These are phyloP conservation scores for Lepisosteus oculatus DNA, from an alignment of 2,113 vertebrate species.

Conservation along the genomic window DNA sequence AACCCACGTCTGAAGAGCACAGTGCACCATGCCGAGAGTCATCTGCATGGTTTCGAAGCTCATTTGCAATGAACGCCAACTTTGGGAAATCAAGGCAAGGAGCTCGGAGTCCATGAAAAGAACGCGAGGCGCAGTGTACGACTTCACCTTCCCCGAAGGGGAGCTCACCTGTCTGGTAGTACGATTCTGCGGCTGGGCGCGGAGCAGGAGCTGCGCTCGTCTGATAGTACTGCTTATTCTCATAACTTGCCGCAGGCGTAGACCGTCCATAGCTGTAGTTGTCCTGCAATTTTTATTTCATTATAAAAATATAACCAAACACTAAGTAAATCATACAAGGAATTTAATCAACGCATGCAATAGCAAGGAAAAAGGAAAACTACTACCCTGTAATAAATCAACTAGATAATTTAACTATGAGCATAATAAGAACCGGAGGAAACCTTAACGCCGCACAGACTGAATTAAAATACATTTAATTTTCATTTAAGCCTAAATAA, in stretches of 20 bases:
- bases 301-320: not conserved
- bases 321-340: not conserved
- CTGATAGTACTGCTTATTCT: constrained; percentile 59
- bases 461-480: too few relatives aligned
- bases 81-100: not conserved
- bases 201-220: constrained; percentile 49
- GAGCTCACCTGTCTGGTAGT: constrained; percentile 60
- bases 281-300: constrained; percentile 43
- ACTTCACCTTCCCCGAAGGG: not conserved
- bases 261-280: constrained; percentile 52
- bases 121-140: not conserved
- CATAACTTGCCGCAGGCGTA: constrained; percentile 43
- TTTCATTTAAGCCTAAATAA: too few relatives aligned
- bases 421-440: too few relatives aligned
- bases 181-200: constrained; percentile 41
- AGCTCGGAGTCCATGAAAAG: not conserved
- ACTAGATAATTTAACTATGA: too few relatives aligned
- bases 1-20: too few relatives aligned
- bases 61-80: too few relatives aligned
- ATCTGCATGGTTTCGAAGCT: too few relatives aligned
- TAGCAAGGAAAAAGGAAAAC: too few relatives aligned
- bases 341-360: too few relatives aligned
- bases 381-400: too few relatives aligned
- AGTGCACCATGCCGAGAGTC: too few relatives aligned
- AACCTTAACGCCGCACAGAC: too few relatives aligned